Evolutionary conservation across 2,113 vertebrate genomes (phyloP).

Genomic region (western clawed frog (Xenopus tropicalis)): DNA sequence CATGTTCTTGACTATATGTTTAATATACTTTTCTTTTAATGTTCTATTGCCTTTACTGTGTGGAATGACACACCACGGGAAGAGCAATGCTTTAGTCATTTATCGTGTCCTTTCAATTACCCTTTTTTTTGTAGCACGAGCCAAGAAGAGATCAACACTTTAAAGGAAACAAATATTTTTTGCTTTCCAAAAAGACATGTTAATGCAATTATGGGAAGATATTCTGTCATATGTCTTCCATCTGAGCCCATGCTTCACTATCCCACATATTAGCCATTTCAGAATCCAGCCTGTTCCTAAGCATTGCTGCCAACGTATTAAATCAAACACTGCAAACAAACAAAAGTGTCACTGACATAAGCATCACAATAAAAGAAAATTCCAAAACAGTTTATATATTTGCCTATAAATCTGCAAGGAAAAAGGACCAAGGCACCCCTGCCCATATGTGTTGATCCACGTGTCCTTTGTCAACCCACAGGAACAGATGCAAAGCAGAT

Average conservation of each 20-base stretch:
- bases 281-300: slow-evolving; percentile 3
- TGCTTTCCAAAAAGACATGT: slow-evolving; percentile 10
- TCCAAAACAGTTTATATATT: background rate
- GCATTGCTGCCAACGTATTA: slow-evolving; percentile 4
- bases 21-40: too few species aligned
- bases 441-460: too few species aligned
- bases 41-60: too few species aligned
- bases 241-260: background rate
- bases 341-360: too few species aligned
- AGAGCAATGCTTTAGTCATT: background rate
- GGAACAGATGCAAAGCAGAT: background rate
- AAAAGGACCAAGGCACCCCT: too few species aligned
- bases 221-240: slow-evolving; percentile 13
- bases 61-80: too few species aligned
- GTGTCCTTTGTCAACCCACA: background rate
- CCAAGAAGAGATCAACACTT: slow-evolving; percentile 3
- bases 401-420: background rate
- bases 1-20: too few species aligned
- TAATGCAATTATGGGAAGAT: slow-evolving; percentile 15
- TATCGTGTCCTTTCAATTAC: slow-evolving; percentile 8
- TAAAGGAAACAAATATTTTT: slow-evolving; percentile 7
- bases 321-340: background rate
- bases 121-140: background rate
- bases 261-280: slow-evolving; percentile 24
- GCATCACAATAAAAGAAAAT: too few species aligned